Percentiles rank a stretch among this genome's conserved stretches.
phyloP scores from a whole-genome alignment of 2,113 vertebrate genomes.

The Anarhynchus alexandrinus region DNA sequence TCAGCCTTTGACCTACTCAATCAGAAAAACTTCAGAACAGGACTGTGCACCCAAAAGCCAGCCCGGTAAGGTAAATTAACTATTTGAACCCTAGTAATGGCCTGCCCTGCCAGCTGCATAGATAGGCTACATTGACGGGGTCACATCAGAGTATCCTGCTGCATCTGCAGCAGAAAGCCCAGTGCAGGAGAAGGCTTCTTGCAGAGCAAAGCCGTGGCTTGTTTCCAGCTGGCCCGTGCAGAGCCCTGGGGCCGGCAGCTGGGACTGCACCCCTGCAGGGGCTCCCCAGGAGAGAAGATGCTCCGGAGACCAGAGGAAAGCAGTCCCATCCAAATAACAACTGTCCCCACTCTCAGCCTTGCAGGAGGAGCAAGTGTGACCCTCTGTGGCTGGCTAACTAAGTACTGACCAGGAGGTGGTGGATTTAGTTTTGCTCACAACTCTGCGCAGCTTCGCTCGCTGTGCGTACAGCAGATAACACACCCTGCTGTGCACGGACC shows the following conservation, averaged over 20 bases:
- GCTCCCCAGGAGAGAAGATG: background rate
- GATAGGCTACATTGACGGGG: background rate
- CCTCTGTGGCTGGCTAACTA: background rate
- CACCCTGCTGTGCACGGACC: background rate
- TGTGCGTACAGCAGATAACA: background rate
- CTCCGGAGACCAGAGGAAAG: background rate
- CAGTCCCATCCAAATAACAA: background rate
- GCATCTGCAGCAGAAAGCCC: background rate
- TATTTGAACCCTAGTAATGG: background rate
- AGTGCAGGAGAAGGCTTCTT: background rate
- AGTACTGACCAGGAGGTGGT: fast-evolving
- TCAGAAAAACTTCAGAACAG: background rate
- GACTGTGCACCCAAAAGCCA: background rate
- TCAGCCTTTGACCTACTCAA: background rate
- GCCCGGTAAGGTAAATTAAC: background rate
- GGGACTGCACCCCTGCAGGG: fast-evolving
- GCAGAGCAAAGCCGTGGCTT: background rate
- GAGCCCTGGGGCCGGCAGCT: background rate
- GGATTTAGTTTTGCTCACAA: background rate
- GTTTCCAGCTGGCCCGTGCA: fast-evolving
- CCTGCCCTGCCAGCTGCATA: background rate
- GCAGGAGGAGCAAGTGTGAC: background rate
- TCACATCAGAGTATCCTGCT: background rate
- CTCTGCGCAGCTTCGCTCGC: background rate
- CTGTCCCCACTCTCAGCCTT: background rate